Percentiles rank a stretch among this genome's conserved stretches.
Conservation (phyloP, 2,797 vertebrate species). For the Phalanger gymnotis region DNA sequence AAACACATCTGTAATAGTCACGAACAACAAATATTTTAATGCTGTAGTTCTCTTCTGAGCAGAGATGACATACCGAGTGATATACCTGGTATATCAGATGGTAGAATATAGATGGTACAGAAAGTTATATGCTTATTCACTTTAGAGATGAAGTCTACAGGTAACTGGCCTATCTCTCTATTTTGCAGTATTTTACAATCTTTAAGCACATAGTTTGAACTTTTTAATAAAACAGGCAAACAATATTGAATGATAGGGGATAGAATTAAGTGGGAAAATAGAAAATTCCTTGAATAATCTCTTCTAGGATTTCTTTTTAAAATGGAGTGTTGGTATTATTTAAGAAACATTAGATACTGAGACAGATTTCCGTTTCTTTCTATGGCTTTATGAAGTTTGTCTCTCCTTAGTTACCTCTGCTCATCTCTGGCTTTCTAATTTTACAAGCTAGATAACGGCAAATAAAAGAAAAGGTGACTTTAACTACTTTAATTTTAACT, state of each 20-base stretch:
- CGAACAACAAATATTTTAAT: not conserved
- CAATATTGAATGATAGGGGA: not conserved
- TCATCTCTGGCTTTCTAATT: slow-evolving; percentile 37
- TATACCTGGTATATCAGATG: too few species aligned
- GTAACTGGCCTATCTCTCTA: not conserved
- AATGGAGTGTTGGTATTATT: slow-evolving; percentile 24
- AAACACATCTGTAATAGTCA: too few species aligned
- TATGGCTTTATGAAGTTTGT: not conserved
- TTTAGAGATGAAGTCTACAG: not conserved
- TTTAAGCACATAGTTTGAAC: not conserved
- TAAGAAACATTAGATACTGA: not conserved
- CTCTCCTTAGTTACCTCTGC: slow-evolving; percentile 9
- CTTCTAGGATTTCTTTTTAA: not conserved
- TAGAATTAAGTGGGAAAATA: slow-evolving; percentile 9
- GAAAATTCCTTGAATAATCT: not conserved
- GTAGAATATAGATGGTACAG: not conserved
- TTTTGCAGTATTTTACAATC: not conserved
- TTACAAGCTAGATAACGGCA: slow-evolving; percentile 69
- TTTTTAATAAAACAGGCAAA: not conserved
- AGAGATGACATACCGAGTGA: not conserved
- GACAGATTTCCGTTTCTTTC: slow-evolving; percentile 35
- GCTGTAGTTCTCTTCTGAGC: not conserved
- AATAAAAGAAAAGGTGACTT: slow-evolving; percentile 27
- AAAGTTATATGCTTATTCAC: not conserved
- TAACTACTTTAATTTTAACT: slow-evolving; percentile 17